These are phyloP conservation scores for Pogonomyrmex barbatus DNA, from an alignment of 1,140 invertebrate species.

Conservation along the genomic window DNA sequence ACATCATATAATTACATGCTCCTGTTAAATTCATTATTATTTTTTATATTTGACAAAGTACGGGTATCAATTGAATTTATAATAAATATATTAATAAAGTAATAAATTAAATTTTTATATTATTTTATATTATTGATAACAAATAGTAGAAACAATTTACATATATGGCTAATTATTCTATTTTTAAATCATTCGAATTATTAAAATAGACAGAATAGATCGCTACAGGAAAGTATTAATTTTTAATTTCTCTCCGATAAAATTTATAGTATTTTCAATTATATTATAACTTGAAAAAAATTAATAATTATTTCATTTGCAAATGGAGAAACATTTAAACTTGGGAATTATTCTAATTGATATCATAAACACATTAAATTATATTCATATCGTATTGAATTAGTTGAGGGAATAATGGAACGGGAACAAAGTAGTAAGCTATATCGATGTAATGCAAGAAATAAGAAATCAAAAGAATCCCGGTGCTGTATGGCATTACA, in stretches of 20 bases:
- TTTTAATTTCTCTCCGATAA: neutral
- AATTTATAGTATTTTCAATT: neutral
- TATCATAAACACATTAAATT: neutral
- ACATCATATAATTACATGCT: neutral
- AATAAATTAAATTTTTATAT: neutral
- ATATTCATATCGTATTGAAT: conserved; percentile 25
- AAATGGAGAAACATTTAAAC: neutral
- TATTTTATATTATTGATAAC: neutral
- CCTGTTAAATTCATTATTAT: neutral
- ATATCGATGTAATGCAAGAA: conserved; percentile 69
- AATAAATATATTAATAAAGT: neutral
- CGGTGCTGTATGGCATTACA: conserved; percentile 68
- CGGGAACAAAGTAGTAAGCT: conserved; percentile 19
- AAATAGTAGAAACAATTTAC: neutral
- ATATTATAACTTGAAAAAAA: neutral
- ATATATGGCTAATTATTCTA: neutral
- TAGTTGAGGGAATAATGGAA: neutral
- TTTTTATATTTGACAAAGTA: neutral
- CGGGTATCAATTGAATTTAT: neutral
- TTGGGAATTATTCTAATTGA: neutral
- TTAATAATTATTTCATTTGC: neutral
- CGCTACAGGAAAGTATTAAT: neutral
- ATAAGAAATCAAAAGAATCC: conserved; percentile 60
- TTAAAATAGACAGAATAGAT: neutral
- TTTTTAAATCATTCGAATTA: neutral